Percentiles rank a stretch among this genome's conserved stretches.
Evolutionary conservation across 2,113 vertebrate genomes (phyloP).

Genomic region (Rhabdornis inornatus): DNA sequence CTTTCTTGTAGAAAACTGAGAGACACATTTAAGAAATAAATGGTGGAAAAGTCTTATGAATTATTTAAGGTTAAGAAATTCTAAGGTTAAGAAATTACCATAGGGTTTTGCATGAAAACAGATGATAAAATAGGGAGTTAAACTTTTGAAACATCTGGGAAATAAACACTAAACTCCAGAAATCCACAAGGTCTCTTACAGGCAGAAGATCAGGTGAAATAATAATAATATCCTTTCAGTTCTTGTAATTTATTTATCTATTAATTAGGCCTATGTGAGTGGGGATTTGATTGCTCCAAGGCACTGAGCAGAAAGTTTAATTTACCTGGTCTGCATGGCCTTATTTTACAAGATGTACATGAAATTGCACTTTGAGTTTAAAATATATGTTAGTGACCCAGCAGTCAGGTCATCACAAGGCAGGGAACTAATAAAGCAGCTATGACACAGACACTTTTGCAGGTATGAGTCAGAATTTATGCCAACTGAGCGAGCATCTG

Average conservation of each 20-base stretch:
- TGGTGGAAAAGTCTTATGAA: background rate
- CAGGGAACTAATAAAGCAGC: background rate
- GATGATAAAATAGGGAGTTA: background rate
- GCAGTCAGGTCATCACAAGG: background rate
- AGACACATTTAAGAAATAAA: background rate
- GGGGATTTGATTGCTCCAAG: background rate
- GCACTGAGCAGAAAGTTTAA: background rate
- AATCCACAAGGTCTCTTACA: background rate
- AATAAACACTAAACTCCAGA: conserved; percentile 16
- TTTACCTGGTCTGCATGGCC: background rate
- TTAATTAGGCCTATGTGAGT: conserved; percentile 12
- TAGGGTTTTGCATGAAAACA: background rate
- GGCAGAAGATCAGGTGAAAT: background rate
- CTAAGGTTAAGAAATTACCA: background rate
- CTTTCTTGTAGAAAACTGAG: background rate
- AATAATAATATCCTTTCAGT: conserved; percentile 10
- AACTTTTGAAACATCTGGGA: background rate
- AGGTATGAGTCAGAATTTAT: background rate
- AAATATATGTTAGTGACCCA: background rate
- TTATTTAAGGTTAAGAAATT: background rate
- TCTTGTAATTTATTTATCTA: conserved; percentile 36
- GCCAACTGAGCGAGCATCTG: background rate
- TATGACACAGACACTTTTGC: background rate
- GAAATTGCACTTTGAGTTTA: background rate
- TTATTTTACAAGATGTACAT: background rate